A percentile compares a stretch with the other conserved stretches of the same genome.
Evolutionary conservation across 1,140 invertebrate species (phyloP).

Genomic region (Adoxophyes honmai): DNA sequence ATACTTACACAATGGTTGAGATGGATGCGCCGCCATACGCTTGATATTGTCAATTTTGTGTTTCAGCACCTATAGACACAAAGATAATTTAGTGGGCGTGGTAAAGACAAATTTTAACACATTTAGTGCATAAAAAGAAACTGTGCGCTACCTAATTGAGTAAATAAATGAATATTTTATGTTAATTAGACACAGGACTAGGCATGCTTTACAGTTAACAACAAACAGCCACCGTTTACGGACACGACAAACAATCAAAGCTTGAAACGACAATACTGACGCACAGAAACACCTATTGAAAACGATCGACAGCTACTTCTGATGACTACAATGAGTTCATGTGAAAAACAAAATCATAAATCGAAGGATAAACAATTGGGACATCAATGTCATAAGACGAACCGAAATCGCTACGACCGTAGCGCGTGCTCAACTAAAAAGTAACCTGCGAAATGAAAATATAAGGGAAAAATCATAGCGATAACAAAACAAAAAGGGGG

Average conservation of each 20-base stretch:
- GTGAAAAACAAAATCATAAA: conserved; percentile 4
- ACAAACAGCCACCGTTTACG: conserved; percentile 24
- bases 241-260: conserved; percentile 19
- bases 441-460: conserved; percentile 23
- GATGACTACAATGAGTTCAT: not conserved
- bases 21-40: conserved; percentile 96
- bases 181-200: conserved; percentile 25
- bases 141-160: conserved; percentile 10
- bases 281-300: conserved; percentile 22
- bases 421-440: conserved; percentile 18
- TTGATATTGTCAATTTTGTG: conserved; percentile 96
- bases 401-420: conserved; percentile 8
- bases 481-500: conserved; percentile 30
- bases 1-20: conserved; percentile 94
- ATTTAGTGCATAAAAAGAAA: conserved; percentile 23
- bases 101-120: not conserved
- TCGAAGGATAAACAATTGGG: not conserved
- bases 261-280: conserved; percentile 18
- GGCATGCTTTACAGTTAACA: conserved; percentile 30
- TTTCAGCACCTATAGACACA: conserved; percentile 84
- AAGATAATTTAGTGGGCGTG: conserved; percentile 19
- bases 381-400: conserved; percentile 5
- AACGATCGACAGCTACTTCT: conserved; percentile 15
- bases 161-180: conserved; percentile 18
- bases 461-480: conserved; percentile 24